Conservation (phyloP, 2,888 invertebrate genomes). For the Drosophila phalerata region DNA sequence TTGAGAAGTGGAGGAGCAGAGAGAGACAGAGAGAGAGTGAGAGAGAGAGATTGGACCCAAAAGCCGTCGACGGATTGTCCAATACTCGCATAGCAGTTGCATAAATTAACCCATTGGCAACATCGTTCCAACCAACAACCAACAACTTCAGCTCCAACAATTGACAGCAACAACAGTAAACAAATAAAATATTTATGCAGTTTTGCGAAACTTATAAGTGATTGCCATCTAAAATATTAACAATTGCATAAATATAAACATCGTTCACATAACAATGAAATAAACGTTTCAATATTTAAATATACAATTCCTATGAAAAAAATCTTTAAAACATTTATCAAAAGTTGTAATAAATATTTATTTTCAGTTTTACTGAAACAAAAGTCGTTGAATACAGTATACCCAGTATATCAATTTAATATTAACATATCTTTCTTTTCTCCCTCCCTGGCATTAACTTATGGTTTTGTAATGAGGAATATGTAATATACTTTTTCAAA, state of each 20-base stretch:
- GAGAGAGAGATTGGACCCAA: constrained; percentile 11
- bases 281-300: constrained; percentile 5
- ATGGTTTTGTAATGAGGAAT: too few relatives aligned
- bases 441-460: too few relatives aligned
- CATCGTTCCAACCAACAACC: constrained; percentile 12
- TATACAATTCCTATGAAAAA: not conserved
- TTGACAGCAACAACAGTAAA: constrained; percentile 13
- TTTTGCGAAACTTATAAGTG: constrained; percentile 4
- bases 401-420: too few relatives aligned
- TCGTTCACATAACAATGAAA: constrained; percentile 2
- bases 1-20: not conserved
- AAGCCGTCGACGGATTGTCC: constrained; percentile 38
- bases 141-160: constrained; percentile 4
- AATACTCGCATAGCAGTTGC: constrained; percentile 42
- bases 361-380: too few relatives aligned
- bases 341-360: not conserved
- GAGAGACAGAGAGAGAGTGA: not conserved
- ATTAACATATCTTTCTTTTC: too few relatives aligned
- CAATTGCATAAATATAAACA: constrained; percentile 9
- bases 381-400: too few relatives aligned
- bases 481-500: too few relatives aligned
- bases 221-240: constrained; percentile 20
- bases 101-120: constrained; percentile 64
- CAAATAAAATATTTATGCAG: constrained; percentile 11
- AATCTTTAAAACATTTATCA: not conserved